Percentiles rank a stretch among this genome's conserved stretches.
Evolutionary conservation across 2,113 vertebrate genomes (phyloP).

Genomic region (Osmerus mordax): DNA sequence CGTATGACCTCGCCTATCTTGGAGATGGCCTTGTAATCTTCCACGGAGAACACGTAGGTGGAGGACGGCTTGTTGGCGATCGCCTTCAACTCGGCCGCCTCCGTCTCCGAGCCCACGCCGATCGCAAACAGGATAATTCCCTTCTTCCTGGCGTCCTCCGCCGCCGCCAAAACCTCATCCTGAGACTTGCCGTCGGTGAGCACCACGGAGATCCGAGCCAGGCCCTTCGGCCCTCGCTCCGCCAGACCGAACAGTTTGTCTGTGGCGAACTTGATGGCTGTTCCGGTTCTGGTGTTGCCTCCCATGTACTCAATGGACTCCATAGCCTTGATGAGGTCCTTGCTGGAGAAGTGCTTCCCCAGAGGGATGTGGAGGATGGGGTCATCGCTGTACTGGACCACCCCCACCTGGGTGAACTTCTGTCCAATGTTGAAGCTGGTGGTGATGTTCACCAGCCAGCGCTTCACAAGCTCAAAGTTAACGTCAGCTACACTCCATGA

Average conservation of each 20-base stretch:
- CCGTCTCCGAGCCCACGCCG: constrained; percentile 88
- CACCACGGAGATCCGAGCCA: constrained; percentile 92
- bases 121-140: constrained; percentile 93
- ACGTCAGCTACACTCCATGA: constrained; percentile 95
- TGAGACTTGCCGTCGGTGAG: constrained; percentile 96
- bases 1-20: constrained; percentile 94
- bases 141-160: constrained; percentile 88
- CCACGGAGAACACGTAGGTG: constrained; percentile 92
- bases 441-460: constrained; percentile 94
- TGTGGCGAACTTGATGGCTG: constrained; percentile 88
- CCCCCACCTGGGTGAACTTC: constrained; percentile 92
- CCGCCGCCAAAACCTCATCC: constrained; percentile 87
- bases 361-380: constrained; percentile 90
- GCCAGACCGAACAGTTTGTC: constrained; percentile 91
- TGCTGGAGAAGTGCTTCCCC: constrained; percentile 76
- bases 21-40: constrained; percentile 94
- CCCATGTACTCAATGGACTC: constrained; percentile 88
- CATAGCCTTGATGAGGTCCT: constrained; percentile 81
- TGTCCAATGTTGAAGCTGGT: constrained; percentile 92
- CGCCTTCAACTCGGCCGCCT: constrained; percentile 83
- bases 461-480: constrained; percentile 96
- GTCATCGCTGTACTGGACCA: constrained; percentile 94
- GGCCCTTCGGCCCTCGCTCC: constrained; percentile 75
- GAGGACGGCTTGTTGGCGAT: constrained; percentile 94
- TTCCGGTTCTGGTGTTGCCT: constrained; percentile 91